Percentiles rank a stretch among this genome's conserved stretches.
Conservation (phyloP, 2,888 invertebrate genomes). For the Caenorhabditis becei region DNA sequence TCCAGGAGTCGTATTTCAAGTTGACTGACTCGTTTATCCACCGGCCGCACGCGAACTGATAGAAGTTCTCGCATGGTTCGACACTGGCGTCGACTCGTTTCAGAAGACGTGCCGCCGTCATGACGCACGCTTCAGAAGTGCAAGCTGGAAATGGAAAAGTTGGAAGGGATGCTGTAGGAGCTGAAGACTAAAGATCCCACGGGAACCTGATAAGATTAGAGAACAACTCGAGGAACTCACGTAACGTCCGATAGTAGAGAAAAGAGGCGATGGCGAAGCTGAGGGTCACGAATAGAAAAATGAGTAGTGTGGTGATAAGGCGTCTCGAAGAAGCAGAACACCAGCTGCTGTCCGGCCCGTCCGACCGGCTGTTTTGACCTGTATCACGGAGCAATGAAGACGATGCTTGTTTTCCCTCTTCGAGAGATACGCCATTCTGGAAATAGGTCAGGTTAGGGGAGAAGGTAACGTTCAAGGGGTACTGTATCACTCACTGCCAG, state of each 20-base stretch:
- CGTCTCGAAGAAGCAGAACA: conserved; percentile 20
- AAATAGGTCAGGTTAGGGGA: background rate
- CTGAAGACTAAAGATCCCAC: too few relatives aligned
- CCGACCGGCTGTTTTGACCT: conserved; percentile 37
- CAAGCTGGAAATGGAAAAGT: conserved; percentile 43
- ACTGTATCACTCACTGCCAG: conserved; percentile 1
- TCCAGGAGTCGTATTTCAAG: conserved; percentile 64
- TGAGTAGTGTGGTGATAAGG: conserved; percentile 49
- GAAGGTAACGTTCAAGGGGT: background rate
- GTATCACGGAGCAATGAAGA: conserved; percentile 59
- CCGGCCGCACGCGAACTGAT: conserved; percentile 66
- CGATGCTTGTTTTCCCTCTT: conserved; percentile 63
- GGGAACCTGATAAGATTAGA: too few relatives aligned
- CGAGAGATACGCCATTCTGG: conserved; percentile 65
- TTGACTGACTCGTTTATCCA: conserved; percentile 69
- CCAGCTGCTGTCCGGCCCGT: conserved; percentile 12
- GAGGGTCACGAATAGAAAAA: conserved; percentile 58
- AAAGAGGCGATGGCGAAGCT: conserved; percentile 57
- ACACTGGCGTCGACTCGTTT: conserved; percentile 37
- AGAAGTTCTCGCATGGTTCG: conserved; percentile 63
- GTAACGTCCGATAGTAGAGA: conserved; percentile 40
- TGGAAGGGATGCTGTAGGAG: background rate
- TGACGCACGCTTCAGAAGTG: conserved; percentile 56
- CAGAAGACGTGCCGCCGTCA: conserved; percentile 56
- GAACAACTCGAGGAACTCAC: too few relatives aligned